Base-by-base conservation (phyloP, 1,140 invertebrate species). In the Thaumetopoea pityocampa region DNA sequence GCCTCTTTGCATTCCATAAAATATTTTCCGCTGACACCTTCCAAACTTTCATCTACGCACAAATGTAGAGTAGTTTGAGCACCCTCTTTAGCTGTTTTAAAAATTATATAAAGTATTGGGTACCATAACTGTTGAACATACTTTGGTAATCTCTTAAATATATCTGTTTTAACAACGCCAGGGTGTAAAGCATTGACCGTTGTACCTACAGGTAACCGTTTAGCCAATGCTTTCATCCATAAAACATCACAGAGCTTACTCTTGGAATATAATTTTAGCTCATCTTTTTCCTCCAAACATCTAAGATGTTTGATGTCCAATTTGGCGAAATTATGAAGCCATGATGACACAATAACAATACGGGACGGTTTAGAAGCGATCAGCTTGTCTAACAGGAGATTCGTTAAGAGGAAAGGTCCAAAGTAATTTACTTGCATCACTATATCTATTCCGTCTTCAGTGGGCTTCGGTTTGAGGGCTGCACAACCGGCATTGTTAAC, bases 171-270 rank as follows among this genome's bases (percentile, higher is more conserved):
- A 1, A 90, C 86, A 1, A 88, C 50, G 1, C 89, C 90, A 1
- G 89, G 90, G 54, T 91, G 88, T 9, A 90, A 43, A 1, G 81
- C 57, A 51, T 90, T 90, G 0, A 73, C 78, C 4, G 85, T 87
- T 1, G 91, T 85, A 0, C 85, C 86, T 0, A 49, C 70, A 74
- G 89, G 76, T 7, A 93, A 58, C 46, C 77, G 71, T 14, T 82
- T 85, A 0, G 87, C 78, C 5, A 94, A 74, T 48, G 92, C 89
- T 38, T 72, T 86, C 0, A 88, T 87, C 67, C 93, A 93, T 2
- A 93, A 61, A 11, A 92, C 67, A 46, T 92, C 89, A n/a, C 89
- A 91, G 4, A 93, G 59, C 82, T 94, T 94, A 45, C 90, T 92
- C 46, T 90, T 90, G 1, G 0, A 62, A 3, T 86, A 59, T 30